These are phyloP conservation scores for Galerucella calmariensis DNA, from an alignment of 2,888 invertebrate species.

Conservation along the genomic window DNA sequence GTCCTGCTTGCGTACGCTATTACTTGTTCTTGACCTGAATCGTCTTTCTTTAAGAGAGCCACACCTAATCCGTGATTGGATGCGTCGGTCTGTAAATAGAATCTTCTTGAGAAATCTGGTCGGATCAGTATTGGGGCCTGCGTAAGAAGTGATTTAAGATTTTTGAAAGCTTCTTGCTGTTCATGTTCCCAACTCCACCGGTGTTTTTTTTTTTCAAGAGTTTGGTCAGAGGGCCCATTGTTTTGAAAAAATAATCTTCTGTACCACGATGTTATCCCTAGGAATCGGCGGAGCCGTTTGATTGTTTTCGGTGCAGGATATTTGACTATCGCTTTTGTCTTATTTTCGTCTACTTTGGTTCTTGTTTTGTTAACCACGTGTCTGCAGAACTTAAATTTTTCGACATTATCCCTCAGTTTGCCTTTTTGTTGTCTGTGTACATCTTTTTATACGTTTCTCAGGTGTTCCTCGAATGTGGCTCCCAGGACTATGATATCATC, in stretches of 20 bases:
- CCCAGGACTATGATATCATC: no score
- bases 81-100: constrained; percentile 46
- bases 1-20: no score
- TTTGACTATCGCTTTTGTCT: neutral
- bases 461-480: no score
- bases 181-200: constrained; percentile 13
- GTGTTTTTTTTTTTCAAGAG: constrained; percentile 5
- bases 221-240: constrained; percentile 1
- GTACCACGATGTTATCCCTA: constrained; percentile 29
- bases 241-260: constrained; percentile 19
- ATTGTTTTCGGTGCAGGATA: neutral
- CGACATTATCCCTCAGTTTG: no score
- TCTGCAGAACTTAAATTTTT: neutral
- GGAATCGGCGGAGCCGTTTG: constrained; percentile 12
- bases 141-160: neutral
- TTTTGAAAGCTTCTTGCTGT: constrained; percentile 15
- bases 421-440: no score
- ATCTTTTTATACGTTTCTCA: no score
- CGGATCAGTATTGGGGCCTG: constrained; percentile 31
- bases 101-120: constrained; percentile 41
- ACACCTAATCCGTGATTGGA: constrained; percentile 45
- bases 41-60: constrained; percentile 40
- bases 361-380: neutral
- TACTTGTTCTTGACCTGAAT: no score
- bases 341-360: neutral